These are phyloP conservation scores for crab-eating macaque (Macaca fascicularis) DNA, from an alignment of 2,113 vertebrate genomes.

Conservation along the genomic window DNA sequence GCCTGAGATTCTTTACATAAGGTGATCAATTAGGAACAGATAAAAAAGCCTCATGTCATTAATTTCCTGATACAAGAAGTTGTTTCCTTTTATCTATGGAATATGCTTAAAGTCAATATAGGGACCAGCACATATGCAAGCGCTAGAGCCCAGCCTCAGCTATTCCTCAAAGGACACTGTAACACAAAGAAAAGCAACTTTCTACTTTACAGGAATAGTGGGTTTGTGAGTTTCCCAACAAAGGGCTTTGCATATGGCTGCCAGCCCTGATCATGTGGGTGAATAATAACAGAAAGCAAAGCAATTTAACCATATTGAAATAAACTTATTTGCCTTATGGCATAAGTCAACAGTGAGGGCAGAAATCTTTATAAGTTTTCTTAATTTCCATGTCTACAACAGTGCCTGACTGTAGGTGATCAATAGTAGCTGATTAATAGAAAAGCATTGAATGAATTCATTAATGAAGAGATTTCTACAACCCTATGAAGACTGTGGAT, in stretches of 20 bases:
- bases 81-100: not conserved
- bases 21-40: not conserved
- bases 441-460: not conserved
- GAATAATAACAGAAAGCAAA: slow-evolving; percentile 13
- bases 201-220: too few species aligned
- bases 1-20: not conserved
- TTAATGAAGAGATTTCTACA: not conserved
- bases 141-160: not conserved
- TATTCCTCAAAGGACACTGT: not conserved
- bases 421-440: not conserved
- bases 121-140: not conserved
- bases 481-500: not conserved
- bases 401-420: not conserved
- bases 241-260: not conserved
- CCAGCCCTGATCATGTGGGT: not conserved
- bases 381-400: not conserved
- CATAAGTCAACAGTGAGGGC: not conserved
- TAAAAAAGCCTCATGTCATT: not conserved
- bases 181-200: not conserved
- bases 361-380: not conserved
- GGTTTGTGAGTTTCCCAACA: not conserved
- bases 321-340: not conserved
- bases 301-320: not conserved
- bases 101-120: not conserved
- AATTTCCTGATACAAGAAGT: not conserved